Conservation (phyloP, 2,113 vertebrate species). For the Hypomesus transpacificus region DNA sequence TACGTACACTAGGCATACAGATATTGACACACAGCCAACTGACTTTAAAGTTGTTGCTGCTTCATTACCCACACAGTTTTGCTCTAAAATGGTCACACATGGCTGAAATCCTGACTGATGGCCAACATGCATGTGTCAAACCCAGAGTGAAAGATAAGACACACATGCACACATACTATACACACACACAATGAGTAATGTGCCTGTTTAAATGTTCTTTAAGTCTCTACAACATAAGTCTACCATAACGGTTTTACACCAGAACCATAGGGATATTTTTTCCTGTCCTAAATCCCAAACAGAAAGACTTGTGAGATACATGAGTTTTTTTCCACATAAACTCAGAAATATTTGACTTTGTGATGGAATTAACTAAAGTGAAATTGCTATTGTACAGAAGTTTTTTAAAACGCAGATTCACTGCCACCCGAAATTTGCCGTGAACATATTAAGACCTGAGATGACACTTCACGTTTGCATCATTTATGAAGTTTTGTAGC, state of each 20-base stretch:
- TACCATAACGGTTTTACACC: background rate
- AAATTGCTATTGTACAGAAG: constrained; percentile 36
- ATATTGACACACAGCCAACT: background rate
- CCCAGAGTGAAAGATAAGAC: constrained; percentile 20
- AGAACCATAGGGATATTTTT: background rate
- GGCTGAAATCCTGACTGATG: constrained; percentile 19
- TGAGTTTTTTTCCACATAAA: background rate
- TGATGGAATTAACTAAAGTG: background rate
- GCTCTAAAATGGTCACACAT: constrained; percentile 2
- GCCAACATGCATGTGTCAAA: constrained; percentile 14
- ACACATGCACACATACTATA: background rate
- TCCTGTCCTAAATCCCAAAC: background rate
- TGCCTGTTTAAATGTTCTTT: constrained; percentile 17
- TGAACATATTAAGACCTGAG: too few species aligned
- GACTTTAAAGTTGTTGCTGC: constrained; percentile 6
- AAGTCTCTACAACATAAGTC: background rate
- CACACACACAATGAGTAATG: background rate
- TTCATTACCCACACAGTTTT: constrained; percentile 10
- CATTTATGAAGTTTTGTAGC: constrained; percentile 27
- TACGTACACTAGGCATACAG: background rate
- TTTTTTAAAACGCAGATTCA: constrained; percentile 32
- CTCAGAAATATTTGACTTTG: background rate
- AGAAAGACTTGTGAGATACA: background rate
- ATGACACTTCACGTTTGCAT: constrained; percentile 14
- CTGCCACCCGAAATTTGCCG: constrained; percentile 15